Percentiles rank a stretch among this genome's conserved stretches.
These are phyloP conservation scores for Poecilia wingei DNA, from an alignment of 2,797 vertebrate species.

Conservation along the genomic window DNA sequence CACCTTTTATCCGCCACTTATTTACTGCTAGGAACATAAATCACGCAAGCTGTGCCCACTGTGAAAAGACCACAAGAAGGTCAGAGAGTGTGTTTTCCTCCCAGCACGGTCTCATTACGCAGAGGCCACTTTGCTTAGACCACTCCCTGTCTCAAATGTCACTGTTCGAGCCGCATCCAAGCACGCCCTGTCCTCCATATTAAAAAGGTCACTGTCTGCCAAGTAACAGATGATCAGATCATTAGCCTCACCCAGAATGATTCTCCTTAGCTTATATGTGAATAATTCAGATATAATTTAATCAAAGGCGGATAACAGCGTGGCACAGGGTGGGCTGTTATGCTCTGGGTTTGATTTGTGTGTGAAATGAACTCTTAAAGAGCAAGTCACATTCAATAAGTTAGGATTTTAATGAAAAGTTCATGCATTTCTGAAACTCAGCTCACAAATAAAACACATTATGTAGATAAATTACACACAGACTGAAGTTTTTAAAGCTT, in stretches of 20 bases:
- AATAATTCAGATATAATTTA: conserved; percentile 58
- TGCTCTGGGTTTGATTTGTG: conserved; percentile 27
- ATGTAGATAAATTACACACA: no score
- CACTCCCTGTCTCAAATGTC: conserved; percentile 69
- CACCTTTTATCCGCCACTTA: background rate
- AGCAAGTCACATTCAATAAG: background rate
- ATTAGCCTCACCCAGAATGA: conserved; percentile 34
- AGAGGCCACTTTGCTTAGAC: conserved; percentile 42
- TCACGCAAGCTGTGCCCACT: conserved; percentile 1
- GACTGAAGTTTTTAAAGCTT: no score
- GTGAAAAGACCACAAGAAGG: conserved; percentile 48
- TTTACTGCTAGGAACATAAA: conserved; percentile 4
- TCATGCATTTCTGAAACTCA: background rate
- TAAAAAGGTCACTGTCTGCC: conserved; percentile 60
- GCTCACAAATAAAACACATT: no score
- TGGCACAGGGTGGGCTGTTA: background rate
- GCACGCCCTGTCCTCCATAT: conserved; percentile 31
- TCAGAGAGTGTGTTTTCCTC: conserved; percentile 55
- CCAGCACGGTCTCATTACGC: conserved; percentile 64
- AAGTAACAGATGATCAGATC: conserved; percentile 30
- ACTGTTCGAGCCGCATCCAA: conserved; percentile 32
- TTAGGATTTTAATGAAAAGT: no score
- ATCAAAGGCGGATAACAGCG: conserved; percentile 14
- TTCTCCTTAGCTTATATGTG: conserved; percentile 14
- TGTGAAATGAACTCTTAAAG: conserved; percentile 3